These are phyloP conservation scores for Dipus sagitta DNA, from an alignment of 2,797 vertebrate species.

Conservation along the genomic window DNA sequence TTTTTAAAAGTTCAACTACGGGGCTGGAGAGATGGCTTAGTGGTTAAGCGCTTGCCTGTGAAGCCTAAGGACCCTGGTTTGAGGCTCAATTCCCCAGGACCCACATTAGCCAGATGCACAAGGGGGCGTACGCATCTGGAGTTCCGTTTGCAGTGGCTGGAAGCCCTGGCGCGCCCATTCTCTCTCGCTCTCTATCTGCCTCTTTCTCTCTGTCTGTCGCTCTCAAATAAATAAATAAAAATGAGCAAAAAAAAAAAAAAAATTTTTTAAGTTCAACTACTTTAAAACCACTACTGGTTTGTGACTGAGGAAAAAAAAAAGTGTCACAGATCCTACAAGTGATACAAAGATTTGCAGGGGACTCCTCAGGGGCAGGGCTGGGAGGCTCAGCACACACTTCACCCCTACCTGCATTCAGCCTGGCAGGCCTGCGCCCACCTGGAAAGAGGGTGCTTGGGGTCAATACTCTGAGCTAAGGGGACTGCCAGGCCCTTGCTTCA, in stretches of 20 bases:
- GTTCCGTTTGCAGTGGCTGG: too few relatives aligned
- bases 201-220: too few relatives aligned
- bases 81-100: too few relatives aligned
- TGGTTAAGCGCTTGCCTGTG: too few relatives aligned
- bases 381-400: not conserved
- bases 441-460: constrained; percentile 16
- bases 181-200: too few relatives aligned
- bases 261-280: not conserved
- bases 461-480: not conserved
- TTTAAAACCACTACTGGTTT: constrained; percentile 18
- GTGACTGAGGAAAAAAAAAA: constrained; percentile 11
- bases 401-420: not conserved
- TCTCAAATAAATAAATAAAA: too few relatives aligned
- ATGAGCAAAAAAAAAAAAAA: too few relatives aligned
- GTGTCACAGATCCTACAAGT: not conserved
- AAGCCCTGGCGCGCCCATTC: too few relatives aligned
- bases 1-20: not conserved
- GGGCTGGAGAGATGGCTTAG: too few relatives aligned
- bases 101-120: too few relatives aligned
- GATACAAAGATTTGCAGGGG: not conserved
- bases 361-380: not conserved
- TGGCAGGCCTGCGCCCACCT: not conserved
- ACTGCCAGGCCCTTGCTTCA: not conserved
- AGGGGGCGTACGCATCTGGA: too few relatives aligned
- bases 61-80: too few relatives aligned